Evolutionary conservation across 1,140 invertebrate species (phyloP).

Genomic region (Hesperophylax magnus): DNA sequence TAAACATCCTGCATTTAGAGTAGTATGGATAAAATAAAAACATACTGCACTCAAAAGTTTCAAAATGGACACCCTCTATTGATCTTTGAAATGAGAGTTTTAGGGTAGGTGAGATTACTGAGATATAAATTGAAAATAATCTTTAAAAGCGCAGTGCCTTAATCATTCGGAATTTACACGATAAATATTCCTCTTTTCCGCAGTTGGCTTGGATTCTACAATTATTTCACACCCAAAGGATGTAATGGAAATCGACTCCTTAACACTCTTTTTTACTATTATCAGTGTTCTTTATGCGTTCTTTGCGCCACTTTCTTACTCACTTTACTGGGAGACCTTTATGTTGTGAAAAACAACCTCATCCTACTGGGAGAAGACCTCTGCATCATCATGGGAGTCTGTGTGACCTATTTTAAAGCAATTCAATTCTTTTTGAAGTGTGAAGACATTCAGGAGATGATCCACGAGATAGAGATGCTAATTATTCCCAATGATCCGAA

Average conservation of each 20-base stretch:
- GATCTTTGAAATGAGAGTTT: not conserved
- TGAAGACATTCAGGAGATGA: conserved; percentile 22
- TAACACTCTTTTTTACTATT: not conserved
- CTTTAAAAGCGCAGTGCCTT: no score
- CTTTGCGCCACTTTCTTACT: conserved; percentile 20
- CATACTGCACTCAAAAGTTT: not conserved
- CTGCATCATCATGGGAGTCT: conserved; percentile 39
- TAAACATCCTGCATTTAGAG: not conserved
- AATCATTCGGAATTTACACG: no score
- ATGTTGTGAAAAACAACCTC: conserved; percentile 32
- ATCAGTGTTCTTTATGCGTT: conserved; percentile 14
- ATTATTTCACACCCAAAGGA: conserved; percentile 7
- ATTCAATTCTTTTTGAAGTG: conserved; percentile 4
- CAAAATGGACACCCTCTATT: not conserved
- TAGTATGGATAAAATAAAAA: not conserved
- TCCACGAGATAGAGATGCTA: conserved; percentile 15
- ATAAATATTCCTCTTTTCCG: no score
- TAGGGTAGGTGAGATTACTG: not conserved
- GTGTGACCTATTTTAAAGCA: conserved; percentile 31
- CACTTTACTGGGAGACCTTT: conserved; percentile 34
- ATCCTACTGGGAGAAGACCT: conserved; percentile 45
- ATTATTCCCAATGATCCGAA: conserved; percentile 2
- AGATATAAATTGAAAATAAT: no score
- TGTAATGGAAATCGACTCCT: not conserved
- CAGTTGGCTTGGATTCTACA: conserved; percentile 20